Conservation (phyloP, 2,113 vertebrate species). For the Hippoglossus stenolepis region DNA sequence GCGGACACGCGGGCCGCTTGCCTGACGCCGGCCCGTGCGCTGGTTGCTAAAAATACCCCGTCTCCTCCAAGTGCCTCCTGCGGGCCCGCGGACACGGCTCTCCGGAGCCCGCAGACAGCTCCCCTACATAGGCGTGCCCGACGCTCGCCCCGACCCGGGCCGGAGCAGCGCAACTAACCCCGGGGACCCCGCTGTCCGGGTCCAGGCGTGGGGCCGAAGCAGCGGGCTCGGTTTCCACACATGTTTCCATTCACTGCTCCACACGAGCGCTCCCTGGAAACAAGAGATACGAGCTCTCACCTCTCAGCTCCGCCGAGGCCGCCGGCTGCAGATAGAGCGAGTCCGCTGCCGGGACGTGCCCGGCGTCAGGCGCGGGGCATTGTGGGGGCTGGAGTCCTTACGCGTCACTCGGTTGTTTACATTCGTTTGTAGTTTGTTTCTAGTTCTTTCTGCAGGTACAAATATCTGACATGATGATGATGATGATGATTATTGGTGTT, state of each 20-base stretch:
- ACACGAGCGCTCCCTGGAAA: constrained; percentile 8
- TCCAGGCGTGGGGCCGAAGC: not conserved
- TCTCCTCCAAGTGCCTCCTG: constrained; percentile 41
- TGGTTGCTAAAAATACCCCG: constrained; percentile 80
- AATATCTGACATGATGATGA: no score
- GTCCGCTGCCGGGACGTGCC: constrained; percentile 66
- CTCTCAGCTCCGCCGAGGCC: constrained; percentile 76
- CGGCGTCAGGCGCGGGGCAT: constrained; percentile 27
- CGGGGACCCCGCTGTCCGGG: not conserved
- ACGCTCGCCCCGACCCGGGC: constrained; percentile 32
- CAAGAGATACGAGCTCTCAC: constrained; percentile 77
- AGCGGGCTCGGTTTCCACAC: not conserved
- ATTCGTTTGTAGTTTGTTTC: not conserved
- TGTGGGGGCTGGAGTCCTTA: constrained; percentile 68
- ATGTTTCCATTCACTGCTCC: constrained; percentile 57
- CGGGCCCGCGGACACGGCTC: constrained; percentile 63
- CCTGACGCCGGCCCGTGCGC: constrained; percentile 27
- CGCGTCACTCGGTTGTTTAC: not conserved
- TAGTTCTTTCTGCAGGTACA: no score
- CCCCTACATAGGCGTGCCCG: constrained; percentile 80
- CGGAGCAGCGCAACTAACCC: constrained; percentile 20
- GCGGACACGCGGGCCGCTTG: not conserved
- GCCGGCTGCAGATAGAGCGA: constrained; percentile 74
- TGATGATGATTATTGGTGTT: no score
- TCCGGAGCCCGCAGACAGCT: constrained; percentile 37